Percentiles rank a stretch among this genome's conserved stretches.
These are phyloP conservation scores for Apomyelois bistriatella DNA, from an alignment of 2,888 invertebrate species.

Conservation along the genomic window DNA sequence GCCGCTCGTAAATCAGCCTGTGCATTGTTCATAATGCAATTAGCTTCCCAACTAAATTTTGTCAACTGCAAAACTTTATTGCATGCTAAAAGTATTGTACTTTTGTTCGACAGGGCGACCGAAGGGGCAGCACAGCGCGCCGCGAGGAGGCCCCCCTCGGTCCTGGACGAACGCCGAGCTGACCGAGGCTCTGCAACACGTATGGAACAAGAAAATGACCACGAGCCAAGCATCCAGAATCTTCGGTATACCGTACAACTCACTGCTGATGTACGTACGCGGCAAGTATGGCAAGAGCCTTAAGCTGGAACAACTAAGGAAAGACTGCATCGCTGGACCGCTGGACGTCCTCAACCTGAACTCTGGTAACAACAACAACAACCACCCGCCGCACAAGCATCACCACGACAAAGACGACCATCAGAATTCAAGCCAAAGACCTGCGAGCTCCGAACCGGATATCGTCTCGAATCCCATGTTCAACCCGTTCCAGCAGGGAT, in stretches of 20 bases:
- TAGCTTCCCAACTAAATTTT: slow-evolving; percentile 52
- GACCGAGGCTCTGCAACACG: slow-evolving; percentile 93
- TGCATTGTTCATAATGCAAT: slow-evolving; percentile 52
- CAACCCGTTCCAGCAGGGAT: slow-evolving; percentile 88
- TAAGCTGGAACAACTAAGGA: slow-evolving; percentile 91
- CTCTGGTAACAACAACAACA: slow-evolving; percentile 81
- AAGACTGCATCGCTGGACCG: slow-evolving; percentile 92
- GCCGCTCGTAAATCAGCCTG: slow-evolving; percentile 61
- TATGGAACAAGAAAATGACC: slow-evolving; percentile 98
- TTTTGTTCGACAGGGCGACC: slow-evolving; percentile 83
- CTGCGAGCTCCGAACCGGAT: slow-evolving; percentile 84
- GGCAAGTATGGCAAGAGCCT: slow-evolving; percentile 96
- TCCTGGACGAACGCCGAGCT: slow-evolving; percentile 96
- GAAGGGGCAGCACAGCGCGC: slow-evolving; percentile 95
- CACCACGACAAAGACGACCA: slow-evolving; percentile 78
- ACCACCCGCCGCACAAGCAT: slow-evolving; percentile 74
- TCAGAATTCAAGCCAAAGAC: slow-evolving; percentile 72
- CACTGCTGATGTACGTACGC: slow-evolving; percentile 93
- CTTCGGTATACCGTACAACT: slow-evolving; percentile 96
- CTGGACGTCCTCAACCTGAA: slow-evolving; percentile 85
- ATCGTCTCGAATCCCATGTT: slow-evolving; percentile 84
- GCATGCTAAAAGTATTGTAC: slow-evolving; percentile 14
- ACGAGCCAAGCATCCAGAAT: slow-evolving; percentile 94
- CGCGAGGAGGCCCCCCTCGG: slow-evolving; percentile 92
- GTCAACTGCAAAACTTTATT: slow-evolving; percentile 35